Evolutionary conservation across 2,797 vertebrate species (phyloP), one percentile per base, ranked within the genome.

Genomic region (Pampus argenteus): DNA sequence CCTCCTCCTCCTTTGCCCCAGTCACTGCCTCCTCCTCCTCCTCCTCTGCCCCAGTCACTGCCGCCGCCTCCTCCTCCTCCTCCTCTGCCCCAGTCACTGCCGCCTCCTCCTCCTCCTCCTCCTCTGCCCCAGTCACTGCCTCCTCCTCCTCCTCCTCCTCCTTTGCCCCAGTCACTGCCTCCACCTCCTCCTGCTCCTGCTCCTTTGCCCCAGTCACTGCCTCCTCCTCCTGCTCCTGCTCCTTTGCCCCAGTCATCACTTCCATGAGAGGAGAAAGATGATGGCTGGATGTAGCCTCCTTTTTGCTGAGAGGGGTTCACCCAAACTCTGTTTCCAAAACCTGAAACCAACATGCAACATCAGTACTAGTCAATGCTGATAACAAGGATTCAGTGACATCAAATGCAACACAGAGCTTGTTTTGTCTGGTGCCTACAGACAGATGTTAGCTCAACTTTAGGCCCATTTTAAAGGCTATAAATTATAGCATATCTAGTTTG

Each of bases 231-330:
- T 40, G 13, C 67, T 6, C 88, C 78, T 38, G 78, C 75, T 18
- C 89, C 92, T 48, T 61, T 49, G 50, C 5, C 3, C 78, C 60
- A 63, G 20, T 90, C 87, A 9, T 81, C 79, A 25, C 74, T 73
- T 20, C 70, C 90, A 14, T 66, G 76, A 36, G 87, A 82, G 60
- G 95, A 90, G 84, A 96, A 97, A 1, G 91, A 89, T 3, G 96
- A 95, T 1, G 96, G 94, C 82, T 97, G 96, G 48, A 94, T 91
- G 55, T 86, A 92, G 14, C 79, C 74, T 55, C 84, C 90, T 56
- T 91, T 86, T 48, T 94, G 93, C 60, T 95, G 94, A 49, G 92
- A 91, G 1, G 94, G 95, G 84, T 95, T 95, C 78, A 95, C 91
- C 95, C 95, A 95, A 54, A 94, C 94, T 63, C 90, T 82, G 86